These are phyloP conservation scores for Acipenser transmontanus DNA, from an alignment of 2,797 vertebrate genomes.

Conservation along the genomic window DNA sequence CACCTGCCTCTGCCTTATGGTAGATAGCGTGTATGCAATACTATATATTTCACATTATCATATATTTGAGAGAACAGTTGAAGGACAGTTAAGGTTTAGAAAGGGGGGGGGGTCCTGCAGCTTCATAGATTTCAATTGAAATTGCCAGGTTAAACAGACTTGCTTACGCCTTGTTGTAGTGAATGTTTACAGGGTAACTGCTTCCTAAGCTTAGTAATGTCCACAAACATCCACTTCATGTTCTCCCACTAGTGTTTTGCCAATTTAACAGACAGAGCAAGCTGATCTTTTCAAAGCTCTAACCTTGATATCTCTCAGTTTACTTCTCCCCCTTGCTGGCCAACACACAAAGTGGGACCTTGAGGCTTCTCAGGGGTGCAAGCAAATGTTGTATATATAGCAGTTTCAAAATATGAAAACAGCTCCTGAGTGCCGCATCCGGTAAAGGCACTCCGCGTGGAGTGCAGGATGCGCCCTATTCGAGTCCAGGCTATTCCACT, in stretches of 20 bases:
- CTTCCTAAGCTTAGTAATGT: constrained; percentile 28
- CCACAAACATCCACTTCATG: constrained; percentile 19
- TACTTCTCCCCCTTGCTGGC: constrained; percentile 11
- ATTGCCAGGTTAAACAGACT: constrained; percentile 27
- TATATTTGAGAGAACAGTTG: constrained; percentile 2
- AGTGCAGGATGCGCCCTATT: no score
- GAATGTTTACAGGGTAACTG: constrained; percentile 17
- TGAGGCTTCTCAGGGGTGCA: not conserved
- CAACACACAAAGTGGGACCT: constrained; percentile 26
- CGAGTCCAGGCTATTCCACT: no score
- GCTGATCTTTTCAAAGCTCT: not conserved
- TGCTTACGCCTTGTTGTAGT: constrained; percentile 34
- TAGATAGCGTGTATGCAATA: no score
- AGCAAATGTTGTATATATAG: no score
- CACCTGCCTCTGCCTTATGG: no score
- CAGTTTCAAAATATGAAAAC: no score
- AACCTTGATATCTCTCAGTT: not conserved
- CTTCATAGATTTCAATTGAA: constrained; percentile 27
- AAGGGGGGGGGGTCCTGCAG: not conserved
- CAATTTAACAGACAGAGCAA: not conserved
- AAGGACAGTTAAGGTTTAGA: constrained; percentile 18
- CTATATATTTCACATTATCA: not conserved
- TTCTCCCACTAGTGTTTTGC: constrained; percentile 24
- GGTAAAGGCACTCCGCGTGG: no score
- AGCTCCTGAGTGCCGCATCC: no score